Base-by-base conservation (phyloP, 2,888 invertebrate species). In the Sminthurides aquaticus region DNA sequence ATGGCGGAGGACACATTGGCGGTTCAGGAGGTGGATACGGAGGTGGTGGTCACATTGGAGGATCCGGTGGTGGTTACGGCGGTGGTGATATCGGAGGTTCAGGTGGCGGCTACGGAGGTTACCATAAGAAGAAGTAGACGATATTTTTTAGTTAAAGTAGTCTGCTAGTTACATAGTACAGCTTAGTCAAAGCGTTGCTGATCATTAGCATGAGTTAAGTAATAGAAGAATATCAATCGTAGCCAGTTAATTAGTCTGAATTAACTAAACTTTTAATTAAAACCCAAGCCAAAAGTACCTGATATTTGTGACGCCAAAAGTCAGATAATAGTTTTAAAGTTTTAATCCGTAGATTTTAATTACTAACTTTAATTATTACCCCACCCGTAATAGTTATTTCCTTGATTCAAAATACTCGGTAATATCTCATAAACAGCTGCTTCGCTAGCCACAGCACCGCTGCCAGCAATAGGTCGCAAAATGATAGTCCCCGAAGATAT, bases 51-150 rank as follows among this genome's bases (percentile, higher is more conserved):
- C n/a, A n/a, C n/a, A n/a, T n/a, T n/a, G n/a, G n/a, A n/a, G n/a
- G n/a, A n/a, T n/a, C n/a, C n/a, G n/a, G n/a, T n/a, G n/a, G n/a
- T n/a, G n/a, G n/a, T n/a, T n/a, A n/a, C n/a, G n/a, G n/a, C n/a
- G n/a, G n/a, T n/a, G n/a, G n/a, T n/a, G n/a, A n/a, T n/a, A n/a
- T n/a, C n/a, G n/a, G n/a, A n/a, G n/a, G n/a, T n/a, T n/a, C 11
- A 43, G 43, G 43, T 43, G 56, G 56, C 2, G 56, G 56, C 18
- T 56, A 56, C 26, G 56, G 56, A 20, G 5, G 5, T 22, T 43
- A 43, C 8, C 18, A 8, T 43, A 43, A 43, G 8, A 8, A n/a
- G n/a, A n/a, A n/a, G n/a, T n/a, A n/a, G n/a, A n/a, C n/a, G n/a
- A n/a, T n/a, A n/a, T n/a, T n/a, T n/a, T n/a, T n/a, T n/a, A n/a